Percentiles rank a stretch among this genome's conserved stretches.
Evolutionary conservation across 2,113 vertebrate genomes (phyloP).

Genomic region (Caracal caracal): DNA sequence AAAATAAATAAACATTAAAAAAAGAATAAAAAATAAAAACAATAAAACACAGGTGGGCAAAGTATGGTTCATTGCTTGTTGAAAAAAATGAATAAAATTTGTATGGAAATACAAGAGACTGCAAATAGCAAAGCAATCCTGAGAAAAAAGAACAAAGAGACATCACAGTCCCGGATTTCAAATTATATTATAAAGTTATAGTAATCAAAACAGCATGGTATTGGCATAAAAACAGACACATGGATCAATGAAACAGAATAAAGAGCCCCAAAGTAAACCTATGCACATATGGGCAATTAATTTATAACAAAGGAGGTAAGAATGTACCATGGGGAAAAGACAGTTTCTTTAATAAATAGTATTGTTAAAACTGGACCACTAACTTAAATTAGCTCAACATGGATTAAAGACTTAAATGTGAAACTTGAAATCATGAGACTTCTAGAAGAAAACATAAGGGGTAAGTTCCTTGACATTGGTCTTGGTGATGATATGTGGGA

Average conservation of each 20-base stretch:
- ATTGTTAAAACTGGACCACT: not conserved
- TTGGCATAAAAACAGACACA: not conserved
- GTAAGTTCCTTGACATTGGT: not conserved
- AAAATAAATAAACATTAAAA: no score
- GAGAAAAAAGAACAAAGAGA: not conserved
- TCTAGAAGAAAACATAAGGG: not conserved
- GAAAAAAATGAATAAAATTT: no score
- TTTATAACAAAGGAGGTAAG: not conserved
- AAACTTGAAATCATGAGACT: not conserved
- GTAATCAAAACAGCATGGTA: not conserved
- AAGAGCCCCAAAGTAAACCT: not conserved
- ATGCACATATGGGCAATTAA: not conserved
- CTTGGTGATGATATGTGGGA: not conserved
- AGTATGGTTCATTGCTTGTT: no score
- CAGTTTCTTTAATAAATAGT: not conserved
- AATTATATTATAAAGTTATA: not conserved
- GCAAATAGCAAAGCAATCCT: not conserved
- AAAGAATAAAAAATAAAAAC: no score
- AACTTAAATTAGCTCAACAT: not conserved
- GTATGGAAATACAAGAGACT: not conserved
- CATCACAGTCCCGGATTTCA: not conserved
- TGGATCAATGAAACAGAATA: not conserved
- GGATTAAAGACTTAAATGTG: not conserved
- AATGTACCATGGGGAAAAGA: not conserved
- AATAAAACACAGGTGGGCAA: no score